A percentile compares a stretch with the other conserved stretches of the same genome.
Conservation (phyloP, 2,797 vertebrate species). For the Cyclura pinguis region DNA sequence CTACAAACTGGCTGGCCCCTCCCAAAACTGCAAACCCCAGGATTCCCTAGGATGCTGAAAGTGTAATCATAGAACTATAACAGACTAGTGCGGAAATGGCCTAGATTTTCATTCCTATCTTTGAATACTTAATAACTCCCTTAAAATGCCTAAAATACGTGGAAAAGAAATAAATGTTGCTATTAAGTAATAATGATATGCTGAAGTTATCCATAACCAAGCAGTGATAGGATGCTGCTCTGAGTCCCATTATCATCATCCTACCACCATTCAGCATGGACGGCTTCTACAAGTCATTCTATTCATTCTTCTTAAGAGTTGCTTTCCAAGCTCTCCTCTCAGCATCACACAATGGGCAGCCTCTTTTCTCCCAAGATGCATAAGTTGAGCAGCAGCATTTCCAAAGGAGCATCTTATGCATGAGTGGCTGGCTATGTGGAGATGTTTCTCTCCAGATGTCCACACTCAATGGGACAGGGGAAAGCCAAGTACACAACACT, state of each 20-base stretch:
- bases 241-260: background rate
- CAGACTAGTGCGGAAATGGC: background rate
- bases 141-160: conserved; percentile 61
- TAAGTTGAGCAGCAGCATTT: background rate
- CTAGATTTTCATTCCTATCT: conserved; percentile 37
- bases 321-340: background rate
- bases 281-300: background rate
- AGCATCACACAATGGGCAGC: background rate
- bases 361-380: background rate
- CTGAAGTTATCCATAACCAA: background rate
- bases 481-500: background rate
- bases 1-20: too few relatives aligned
- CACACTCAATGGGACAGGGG: background rate
- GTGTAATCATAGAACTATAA: too few relatives aligned
- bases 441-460: background rate
- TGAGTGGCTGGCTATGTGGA: background rate
- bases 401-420: background rate
- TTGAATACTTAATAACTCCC: conserved; percentile 66
- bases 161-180: conserved; percentile 52
- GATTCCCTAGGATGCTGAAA: too few relatives aligned
- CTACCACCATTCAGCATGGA: background rate
- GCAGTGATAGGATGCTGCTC: background rate
- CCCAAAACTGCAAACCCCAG: too few relatives aligned
- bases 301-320: background rate
- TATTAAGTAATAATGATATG: conserved; percentile 49